These are phyloP conservation scores for Artemia sp. DNA, from an alignment of 2,888 invertebrate genomes.

Conservation along the genomic window DNA sequence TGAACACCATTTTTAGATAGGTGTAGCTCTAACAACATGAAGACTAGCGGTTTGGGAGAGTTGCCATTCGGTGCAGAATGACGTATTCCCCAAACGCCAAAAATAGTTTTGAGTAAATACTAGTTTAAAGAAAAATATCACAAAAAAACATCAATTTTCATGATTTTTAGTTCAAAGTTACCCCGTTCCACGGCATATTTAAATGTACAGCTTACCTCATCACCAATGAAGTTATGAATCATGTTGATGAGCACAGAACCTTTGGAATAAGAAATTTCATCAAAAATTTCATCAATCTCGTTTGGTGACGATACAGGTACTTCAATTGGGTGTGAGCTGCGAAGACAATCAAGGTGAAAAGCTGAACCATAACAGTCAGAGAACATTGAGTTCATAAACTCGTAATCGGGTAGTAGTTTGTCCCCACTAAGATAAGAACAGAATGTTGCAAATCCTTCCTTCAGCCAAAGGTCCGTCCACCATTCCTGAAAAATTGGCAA, in stretches of 20 bases:
- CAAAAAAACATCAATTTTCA: too few relatives aligned
- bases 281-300: conserved; percentile 94
- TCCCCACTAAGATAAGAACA: conserved; percentile 87
- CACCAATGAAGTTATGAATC: conserved; percentile 83
- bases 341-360: conserved; percentile 64
- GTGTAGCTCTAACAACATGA: too few relatives aligned
- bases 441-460: conserved; percentile 91
- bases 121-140: too few relatives aligned
- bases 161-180: too few relatives aligned
- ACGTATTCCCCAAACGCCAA: too few relatives aligned
- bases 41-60: too few relatives aligned
- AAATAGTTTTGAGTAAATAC: too few relatives aligned
- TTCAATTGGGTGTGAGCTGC: conserved; percentile 90
- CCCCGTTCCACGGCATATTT: too few relatives aligned
- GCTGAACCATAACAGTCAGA: conserved; percentile 70
- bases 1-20: too few relatives aligned
- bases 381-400: conserved; percentile 93
- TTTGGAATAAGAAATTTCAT: conserved; percentile 90
- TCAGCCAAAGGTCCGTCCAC: conserved; percentile 94
- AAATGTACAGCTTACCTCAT: conserved; percentile 38
- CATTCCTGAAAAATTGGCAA: conserved; percentile 44
- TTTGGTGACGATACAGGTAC: conserved; percentile 83
- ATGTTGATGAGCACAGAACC: conserved; percentile 87
- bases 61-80: too few relatives aligned
- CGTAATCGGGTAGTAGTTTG: conserved; percentile 79